Evolutionary conservation across 2,113 vertebrate species (phyloP), one percentile per base, ranked within the genome.

Genomic region (Pteronura brasiliensis): DNA sequence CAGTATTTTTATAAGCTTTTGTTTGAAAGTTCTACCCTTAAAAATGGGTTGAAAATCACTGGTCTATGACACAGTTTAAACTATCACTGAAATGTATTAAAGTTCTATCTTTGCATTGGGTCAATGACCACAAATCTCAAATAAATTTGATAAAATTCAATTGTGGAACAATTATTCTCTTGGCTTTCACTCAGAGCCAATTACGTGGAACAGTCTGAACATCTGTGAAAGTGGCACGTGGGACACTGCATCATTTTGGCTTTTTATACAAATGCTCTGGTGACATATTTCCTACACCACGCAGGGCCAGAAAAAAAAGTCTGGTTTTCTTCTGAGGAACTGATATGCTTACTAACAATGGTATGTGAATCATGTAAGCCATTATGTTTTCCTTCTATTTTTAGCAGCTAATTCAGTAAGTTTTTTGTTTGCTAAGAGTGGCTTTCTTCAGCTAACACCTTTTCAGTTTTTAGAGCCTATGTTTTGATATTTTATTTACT

Each of bases 51-150:
- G 89, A 67, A 89, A 88, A 69, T 11, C 55, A 71, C 27, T 84
- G 21, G 31, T 31, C 72, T 44, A 34, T 5, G 27, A n/a, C 29
- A 65, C 13, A 88, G 36, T 36, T 89, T 71, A 90, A 90, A 74
- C 61, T 67, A 61, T 42, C 21, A 91, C 10, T 61, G 42, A 96
- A 77, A 81, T 83, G 90, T 96, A 44, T 90, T 55, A 94, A 49
- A 93, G 18, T 86, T 84, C 39, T 81, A 74, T 25, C 11, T 82
- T 42, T 61, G 7, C 44, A 55, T 96, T 55, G 94, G 20, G 21
- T 47, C 84, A 96, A 93, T 57, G 49, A 61, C 44, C 36, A 90
- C 55, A 92, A 87, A 67, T 83, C 34, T 88, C 85, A 67, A 93
- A 88, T 21, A 91, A 80, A 90, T 67, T 47, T 4, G 77, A 7